phyloP scores from a whole-genome alignment of 2,113 vertebrate species.

The Silurus asotus region DNA sequence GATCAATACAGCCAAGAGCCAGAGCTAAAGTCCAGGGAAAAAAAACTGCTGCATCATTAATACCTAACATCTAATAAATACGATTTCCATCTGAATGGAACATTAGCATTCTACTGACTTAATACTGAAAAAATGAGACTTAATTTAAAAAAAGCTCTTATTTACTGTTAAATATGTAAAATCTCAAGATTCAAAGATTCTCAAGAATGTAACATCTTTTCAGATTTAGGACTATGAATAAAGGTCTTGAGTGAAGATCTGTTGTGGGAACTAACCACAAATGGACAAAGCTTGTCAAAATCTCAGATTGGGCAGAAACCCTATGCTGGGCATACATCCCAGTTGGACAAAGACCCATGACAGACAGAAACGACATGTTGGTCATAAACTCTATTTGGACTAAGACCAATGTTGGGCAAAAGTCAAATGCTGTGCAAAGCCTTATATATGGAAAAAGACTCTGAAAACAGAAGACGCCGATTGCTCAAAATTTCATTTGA shows the following conservation, averaged over 20 bases:
- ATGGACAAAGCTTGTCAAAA: background rate
- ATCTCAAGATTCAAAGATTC: background rate
- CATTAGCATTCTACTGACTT: background rate
- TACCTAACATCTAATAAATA: background rate
- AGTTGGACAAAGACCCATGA: background rate
- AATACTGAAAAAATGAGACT: background rate
- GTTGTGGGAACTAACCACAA: background rate
- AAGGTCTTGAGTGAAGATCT: background rate
- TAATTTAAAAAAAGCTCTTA: background rate
- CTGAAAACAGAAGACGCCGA: background rate
- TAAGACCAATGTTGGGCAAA: background rate
- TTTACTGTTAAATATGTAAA: background rate
- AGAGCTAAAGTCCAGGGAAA: background rate
- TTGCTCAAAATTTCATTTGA: background rate
- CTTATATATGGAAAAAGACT: background rate
- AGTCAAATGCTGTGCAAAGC: background rate
- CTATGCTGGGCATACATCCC: background rate
- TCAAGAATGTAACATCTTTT: background rate
- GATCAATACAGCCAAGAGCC: slow-evolving; percentile 5
- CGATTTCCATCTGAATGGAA: background rate
- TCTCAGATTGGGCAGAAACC: background rate
- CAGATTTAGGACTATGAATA: too few relatives aligned
- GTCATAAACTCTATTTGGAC: background rate
- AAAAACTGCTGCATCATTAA: slow-evolving; percentile 9
- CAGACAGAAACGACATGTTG: background rate